phyloP scores from a whole-genome alignment of 2,113 vertebrate genomes.

The Bostrychus sinensis region DNA sequence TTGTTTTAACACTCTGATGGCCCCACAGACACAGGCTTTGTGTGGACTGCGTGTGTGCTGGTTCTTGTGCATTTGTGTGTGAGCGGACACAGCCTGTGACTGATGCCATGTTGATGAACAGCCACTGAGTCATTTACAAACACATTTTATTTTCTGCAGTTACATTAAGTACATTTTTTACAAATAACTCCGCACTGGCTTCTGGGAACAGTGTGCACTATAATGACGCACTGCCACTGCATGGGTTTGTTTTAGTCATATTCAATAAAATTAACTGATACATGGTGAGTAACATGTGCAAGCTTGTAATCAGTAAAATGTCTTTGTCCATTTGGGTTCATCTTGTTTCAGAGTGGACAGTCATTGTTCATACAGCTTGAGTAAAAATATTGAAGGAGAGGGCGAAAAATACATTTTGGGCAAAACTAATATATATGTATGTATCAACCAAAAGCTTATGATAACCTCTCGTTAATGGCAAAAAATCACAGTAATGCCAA shows the following conservation, averaged over 20 bases:
- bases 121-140: slow-evolving; percentile 53
- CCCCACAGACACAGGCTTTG: neutral
- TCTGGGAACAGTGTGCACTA: slow-evolving; percentile 27
- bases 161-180: slow-evolving; percentile 36
- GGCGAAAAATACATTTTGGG: no score
- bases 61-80: slow-evolving; percentile 30
- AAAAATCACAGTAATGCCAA: no score
- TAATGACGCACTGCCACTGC: slow-evolving; percentile 27
- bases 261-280: slow-evolving; percentile 40
- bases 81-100: slow-evolving; percentile 51
- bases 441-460: no score
- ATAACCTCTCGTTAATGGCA: no score
- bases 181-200: slow-evolving; percentile 29
- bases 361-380: no score
- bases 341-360: no score
- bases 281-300: slow-evolving; percentile 4
- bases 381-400: no score
- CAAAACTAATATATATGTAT: no score
- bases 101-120: slow-evolving; percentile 51
- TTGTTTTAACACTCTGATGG: slow-evolving; percentile 1
- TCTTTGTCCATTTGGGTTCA: no score
- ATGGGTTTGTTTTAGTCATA: slow-evolving; percentile 49
- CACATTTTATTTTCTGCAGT: slow-evolving; percentile 30
- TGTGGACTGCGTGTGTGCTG: neutral
- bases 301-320: no score